Evolutionary conservation across 2,888 invertebrate species (phyloP).

Genomic region (Dicycla oo): DNA sequence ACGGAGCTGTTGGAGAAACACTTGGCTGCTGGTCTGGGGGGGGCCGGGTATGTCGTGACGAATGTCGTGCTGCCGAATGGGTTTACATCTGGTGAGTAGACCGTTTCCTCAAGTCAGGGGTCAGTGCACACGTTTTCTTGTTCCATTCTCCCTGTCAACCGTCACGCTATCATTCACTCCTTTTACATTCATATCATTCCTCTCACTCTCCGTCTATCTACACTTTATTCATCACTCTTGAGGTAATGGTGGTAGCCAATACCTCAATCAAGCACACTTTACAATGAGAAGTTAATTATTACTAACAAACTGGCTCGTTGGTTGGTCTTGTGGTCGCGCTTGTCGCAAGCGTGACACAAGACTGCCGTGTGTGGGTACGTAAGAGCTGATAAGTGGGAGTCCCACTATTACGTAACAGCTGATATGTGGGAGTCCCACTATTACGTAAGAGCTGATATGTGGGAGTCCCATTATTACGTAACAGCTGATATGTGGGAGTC

Average conservation of each 20-base stretch:
- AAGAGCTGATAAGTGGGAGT: too few relatives aligned
- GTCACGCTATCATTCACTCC: not conserved
- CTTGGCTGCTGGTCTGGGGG: slow-evolving; percentile 90
- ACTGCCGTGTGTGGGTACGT: not conserved
- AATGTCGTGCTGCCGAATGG: slow-evolving; percentile 89
- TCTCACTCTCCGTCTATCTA: not conserved
- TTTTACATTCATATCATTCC: not conserved
- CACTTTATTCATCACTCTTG: not conserved
- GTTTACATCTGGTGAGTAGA: slow-evolving; percentile 87
- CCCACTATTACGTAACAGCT: too few relatives aligned
- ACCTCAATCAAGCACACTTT: not conserved
- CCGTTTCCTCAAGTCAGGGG: not conserved
- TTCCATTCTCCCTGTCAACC: too few relatives aligned
- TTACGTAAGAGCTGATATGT: too few relatives aligned
- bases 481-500: too few relatives aligned
- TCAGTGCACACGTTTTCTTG: not conserved
- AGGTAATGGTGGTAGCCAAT: not conserved
- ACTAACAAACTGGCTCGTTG: not conserved
- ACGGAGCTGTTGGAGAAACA: slow-evolving; percentile 85
- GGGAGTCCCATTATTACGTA: too few relatives aligned
- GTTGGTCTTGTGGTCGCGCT: not conserved
- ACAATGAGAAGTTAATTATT: not conserved
- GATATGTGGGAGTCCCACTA: too few relatives aligned
- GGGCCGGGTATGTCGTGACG: slow-evolving; percentile 88
- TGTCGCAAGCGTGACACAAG: too few relatives aligned